Conservation (phyloP, 2,113 vertebrate genomes). For the Oxyruncus cristatus region DNA sequence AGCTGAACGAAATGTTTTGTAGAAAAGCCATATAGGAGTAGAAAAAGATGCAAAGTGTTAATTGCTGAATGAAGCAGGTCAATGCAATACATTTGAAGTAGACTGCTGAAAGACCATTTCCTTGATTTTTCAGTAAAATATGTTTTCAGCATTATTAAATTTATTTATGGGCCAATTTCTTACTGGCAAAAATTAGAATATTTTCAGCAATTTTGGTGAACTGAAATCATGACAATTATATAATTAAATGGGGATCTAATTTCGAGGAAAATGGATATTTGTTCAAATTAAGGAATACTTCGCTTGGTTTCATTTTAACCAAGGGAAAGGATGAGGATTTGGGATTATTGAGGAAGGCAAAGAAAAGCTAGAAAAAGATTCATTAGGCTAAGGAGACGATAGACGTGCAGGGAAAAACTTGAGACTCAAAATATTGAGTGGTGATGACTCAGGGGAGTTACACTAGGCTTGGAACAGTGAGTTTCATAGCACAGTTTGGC, state of each 20-base stretch:
- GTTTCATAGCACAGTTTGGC: neutral
- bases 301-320: neutral
- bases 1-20: neutral
- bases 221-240: neutral
- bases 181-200: neutral
- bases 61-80: neutral
- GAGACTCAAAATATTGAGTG: neutral
- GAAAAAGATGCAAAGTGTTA: neutral
- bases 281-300: neutral
- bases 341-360: neutral
- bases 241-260: neutral
- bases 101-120: neutral
- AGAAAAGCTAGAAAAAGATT: neutral
- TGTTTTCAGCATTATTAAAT: neutral
- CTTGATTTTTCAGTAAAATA: neutral
- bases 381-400: neutral
- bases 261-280: rapidly evolving
- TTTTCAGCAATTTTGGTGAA: neutral
- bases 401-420: neutral
- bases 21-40: neutral
- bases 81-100: neutral
- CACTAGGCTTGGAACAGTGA: neutral
- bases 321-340: neutral
- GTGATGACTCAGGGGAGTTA: constrained; percentile 2
- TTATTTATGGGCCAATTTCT: neutral